phyloP scores from a whole-genome alignment of 2,797 vertebrate genomes.

The Novumbra hubbsi region DNA sequence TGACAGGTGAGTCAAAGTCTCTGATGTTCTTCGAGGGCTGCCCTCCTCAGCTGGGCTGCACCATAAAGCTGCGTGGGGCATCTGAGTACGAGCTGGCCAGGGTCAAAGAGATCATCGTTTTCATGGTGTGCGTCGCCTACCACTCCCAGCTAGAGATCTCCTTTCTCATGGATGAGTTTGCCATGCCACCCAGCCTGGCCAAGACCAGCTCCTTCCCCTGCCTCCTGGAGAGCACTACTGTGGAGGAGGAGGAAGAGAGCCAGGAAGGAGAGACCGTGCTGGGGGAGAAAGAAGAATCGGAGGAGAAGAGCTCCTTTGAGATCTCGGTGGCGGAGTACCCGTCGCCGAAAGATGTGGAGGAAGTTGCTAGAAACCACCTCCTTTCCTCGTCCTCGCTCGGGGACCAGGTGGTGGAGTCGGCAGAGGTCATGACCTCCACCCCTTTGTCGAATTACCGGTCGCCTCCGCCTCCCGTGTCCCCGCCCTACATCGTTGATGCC shows the following conservation, averaged over 20 bases:
- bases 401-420: conserved; percentile 29
- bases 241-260: conserved; percentile 54
- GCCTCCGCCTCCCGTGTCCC: conserved; percentile 57
- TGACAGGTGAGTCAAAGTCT: conserved; percentile 86
- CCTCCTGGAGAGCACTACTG: conserved; percentile 75
- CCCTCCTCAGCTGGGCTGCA: conserved; percentile 89
- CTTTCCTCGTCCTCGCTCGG: conserved; percentile 19
- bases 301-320: conserved; percentile 62
- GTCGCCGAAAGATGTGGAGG: conserved; percentile 41
- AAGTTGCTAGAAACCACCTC: conserved; percentile 27
- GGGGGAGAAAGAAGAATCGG: conserved; percentile 51
- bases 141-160: conserved; percentile 98
- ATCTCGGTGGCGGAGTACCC: conserved; percentile 58
- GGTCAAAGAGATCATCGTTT: conserved; percentile 94
- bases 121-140: conserved; percentile 97
- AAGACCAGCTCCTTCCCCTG: conserved; percentile 85
- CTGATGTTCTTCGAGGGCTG: conserved; percentile 99
- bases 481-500: conserved; percentile 73
- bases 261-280: conserved; percentile 56
- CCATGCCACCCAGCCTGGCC: conserved; percentile 90
- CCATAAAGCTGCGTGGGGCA: conserved; percentile 92
- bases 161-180: conserved; percentile 99
- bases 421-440: conserved; percentile 56
- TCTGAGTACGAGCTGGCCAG: conserved; percentile 91
- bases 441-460: conserved; percentile 54